Evolutionary conservation across 1,140 invertebrate species (phyloP).

Genomic region (Bemisia tabaci): DNA sequence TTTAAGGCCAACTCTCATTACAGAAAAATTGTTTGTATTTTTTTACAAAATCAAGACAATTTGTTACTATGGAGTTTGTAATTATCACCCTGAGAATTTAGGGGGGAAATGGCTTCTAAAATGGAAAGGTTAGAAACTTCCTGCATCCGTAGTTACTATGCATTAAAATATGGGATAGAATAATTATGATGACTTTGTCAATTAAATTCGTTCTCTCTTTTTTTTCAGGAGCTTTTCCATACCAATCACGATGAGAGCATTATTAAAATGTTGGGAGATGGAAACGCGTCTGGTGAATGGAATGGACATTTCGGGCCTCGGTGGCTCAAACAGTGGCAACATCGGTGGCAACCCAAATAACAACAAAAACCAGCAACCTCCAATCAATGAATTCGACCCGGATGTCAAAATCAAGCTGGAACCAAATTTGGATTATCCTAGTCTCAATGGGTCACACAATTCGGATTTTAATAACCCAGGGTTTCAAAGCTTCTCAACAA

Average conservation of each 20-base stretch:
- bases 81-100: too few relatives aligned
- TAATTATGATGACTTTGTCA: too few relatives aligned
- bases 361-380: slow-evolving; percentile 6
- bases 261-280: slow-evolving; percentile 47
- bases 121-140: too few relatives aligned
- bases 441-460: slow-evolving; percentile 2
- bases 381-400: slow-evolving; percentile 15
- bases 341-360: slow-evolving; percentile 28
- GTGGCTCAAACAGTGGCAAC: slow-evolving; percentile 18
- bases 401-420: slow-evolving; percentile 41
- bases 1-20: too few relatives aligned
- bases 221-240: slow-evolving; percentile 65
- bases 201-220: slow-evolving; percentile 1
- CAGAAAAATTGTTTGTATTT: too few relatives aligned
- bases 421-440: slow-evolving; percentile 25
- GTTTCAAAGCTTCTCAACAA: neutral
- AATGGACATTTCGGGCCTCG: slow-evolving; percentile 7
- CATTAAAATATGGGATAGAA: too few relatives aligned
- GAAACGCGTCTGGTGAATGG: slow-evolving; percentile 14
- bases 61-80: too few relatives aligned
- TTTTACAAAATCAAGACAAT: too few relatives aligned
- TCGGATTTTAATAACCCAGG: neutral
- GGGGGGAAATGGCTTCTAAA: too few relatives aligned
- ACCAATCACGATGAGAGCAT: slow-evolving; percentile 66
- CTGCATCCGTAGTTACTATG: too few relatives aligned